Evolutionary conservation across 2,113 vertebrate species (phyloP), one percentile per base, ranked within the genome.

Genomic region (Macheiramphus alcinus): DNA sequence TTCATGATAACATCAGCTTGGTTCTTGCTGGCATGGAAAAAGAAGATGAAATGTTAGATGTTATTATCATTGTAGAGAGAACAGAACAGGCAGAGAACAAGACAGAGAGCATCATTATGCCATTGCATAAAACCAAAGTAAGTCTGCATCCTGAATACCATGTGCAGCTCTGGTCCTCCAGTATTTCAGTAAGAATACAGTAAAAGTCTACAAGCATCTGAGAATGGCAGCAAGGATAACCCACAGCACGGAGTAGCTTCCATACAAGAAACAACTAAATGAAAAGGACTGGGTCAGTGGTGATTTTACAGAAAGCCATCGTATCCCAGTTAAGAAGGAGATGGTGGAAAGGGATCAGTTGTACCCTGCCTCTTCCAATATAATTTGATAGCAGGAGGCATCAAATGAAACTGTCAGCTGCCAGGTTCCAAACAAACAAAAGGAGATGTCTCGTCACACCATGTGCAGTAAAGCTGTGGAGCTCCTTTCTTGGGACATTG

Each of bases 381-480:
- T 27, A 53, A 78, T 66, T 83, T 78, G 45, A 61, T 78, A 72
- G 27, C 40, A 82, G 67, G 45, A 92, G 52, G 70, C 11, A 2
- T 65, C 52, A 90, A 61, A 88, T 48, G 36, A 85, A 86, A 65
- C 40, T 65, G 66, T 42, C 7, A 8, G n/a, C 40, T 82, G 40
- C 21, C 48, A 68, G 31, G 19, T 71, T 96, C 66, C 88, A 87
- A 93, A 88, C 52, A 90, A 92, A 92, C 47, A 90, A 93, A 91
- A 84, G 23, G 42, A 87, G 12, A 14, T 75, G 56, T 42, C 68
- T 81, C 10, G 0, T 82, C 66, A 80, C 53, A 86, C 16, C 48
- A 56, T 11, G 48, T 68, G 62, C 45, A 82, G 48, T 34, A 82
- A 90, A 93, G 73, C 78, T 34, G 9, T 38, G 47, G 61, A 94